Conservation (phyloP, 2,888 invertebrate species). For the Drosophila mimica region DNA sequence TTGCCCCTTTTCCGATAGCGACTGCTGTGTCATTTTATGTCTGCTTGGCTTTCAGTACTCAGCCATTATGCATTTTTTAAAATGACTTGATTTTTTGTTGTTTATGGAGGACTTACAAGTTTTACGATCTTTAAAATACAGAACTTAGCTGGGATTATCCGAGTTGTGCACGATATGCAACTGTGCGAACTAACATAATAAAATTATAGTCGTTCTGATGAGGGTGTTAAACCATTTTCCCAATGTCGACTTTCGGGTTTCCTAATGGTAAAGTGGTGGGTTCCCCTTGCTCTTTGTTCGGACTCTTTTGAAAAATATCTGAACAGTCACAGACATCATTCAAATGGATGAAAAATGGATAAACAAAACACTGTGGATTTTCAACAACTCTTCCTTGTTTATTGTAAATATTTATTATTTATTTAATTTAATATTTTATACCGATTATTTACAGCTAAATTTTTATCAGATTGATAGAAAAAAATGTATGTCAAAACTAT, state of each 20-base stretch:
- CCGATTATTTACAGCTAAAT: too few species aligned
- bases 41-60: conserved; percentile 58
- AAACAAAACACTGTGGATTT: not conserved
- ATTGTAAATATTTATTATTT: not conserved
- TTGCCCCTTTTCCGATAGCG: conserved; percentile 12
- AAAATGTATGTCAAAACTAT: too few species aligned
- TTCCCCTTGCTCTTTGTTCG: not conserved
- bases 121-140: conserved; percentile 41
- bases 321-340: not conserved
- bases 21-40: conserved; percentile 53
- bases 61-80: conserved; percentile 52
- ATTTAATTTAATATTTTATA: too few species aligned
- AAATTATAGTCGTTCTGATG: not conserved
- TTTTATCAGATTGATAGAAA: too few species aligned
- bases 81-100: conserved; percentile 59
- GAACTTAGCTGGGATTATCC: conserved; percentile 16
- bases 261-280: not conserved
- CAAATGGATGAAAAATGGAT: not conserved
- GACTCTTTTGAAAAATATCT: too few species aligned
- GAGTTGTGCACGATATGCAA: conserved; percentile 14
- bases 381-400: not conserved
- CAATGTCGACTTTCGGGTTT: not conserved
- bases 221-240: not conserved
- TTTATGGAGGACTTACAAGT: conserved; percentile 43
- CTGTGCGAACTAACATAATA: conserved; percentile 2